Conservation (phyloP, 1,140 invertebrate species). For the Scaptomyza montana region DNA sequence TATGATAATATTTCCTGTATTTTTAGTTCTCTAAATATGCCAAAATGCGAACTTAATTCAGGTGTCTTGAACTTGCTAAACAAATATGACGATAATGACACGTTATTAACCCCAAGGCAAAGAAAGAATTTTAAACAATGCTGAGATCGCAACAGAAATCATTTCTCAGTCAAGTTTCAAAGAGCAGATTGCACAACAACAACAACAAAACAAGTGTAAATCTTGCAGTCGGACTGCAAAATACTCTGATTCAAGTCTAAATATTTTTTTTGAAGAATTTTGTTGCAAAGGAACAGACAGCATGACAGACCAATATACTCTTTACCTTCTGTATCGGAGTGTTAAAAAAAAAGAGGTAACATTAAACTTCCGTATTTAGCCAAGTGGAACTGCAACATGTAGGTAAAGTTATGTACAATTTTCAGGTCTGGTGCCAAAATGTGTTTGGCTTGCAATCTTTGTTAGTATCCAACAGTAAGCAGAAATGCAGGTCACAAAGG, state of each 20-base stretch:
- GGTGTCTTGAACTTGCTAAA: conserved; percentile 56
- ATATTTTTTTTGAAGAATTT: too few relatives aligned
- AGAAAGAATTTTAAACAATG: conserved; percentile 64
- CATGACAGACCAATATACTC: too few relatives aligned
- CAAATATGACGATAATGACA: conserved; percentile 79
- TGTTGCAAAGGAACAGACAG: too few relatives aligned
- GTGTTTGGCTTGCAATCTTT: background rate
- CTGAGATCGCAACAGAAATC: conserved; percentile 43
- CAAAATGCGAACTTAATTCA: conserved; percentile 22
- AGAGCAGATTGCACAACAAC: conserved; percentile 25
- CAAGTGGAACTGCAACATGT: conserved; percentile 60
- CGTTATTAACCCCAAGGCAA: conserved; percentile 63
- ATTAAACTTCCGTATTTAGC: conserved; percentile 61
- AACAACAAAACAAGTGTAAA: background rate
- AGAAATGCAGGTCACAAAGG: background rate
- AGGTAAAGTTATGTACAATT: conserved; percentile 34
- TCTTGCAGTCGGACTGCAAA: too few relatives aligned
- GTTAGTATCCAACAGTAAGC: background rate
- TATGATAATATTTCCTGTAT: conserved; percentile 32
- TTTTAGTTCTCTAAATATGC: conserved; percentile 49
- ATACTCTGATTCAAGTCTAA: too few relatives aligned
- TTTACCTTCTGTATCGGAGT: too few relatives aligned
- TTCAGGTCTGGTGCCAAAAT: conserved; percentile 8
- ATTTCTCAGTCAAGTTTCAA: conserved; percentile 18
- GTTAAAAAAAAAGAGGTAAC: conserved; percentile 31